Percentiles rank a stretch among this genome's conserved stretches.
phyloP scores from a whole-genome alignment of 1,140 invertebrate genomes.

The Holcopasites calliopsidis region DNA sequence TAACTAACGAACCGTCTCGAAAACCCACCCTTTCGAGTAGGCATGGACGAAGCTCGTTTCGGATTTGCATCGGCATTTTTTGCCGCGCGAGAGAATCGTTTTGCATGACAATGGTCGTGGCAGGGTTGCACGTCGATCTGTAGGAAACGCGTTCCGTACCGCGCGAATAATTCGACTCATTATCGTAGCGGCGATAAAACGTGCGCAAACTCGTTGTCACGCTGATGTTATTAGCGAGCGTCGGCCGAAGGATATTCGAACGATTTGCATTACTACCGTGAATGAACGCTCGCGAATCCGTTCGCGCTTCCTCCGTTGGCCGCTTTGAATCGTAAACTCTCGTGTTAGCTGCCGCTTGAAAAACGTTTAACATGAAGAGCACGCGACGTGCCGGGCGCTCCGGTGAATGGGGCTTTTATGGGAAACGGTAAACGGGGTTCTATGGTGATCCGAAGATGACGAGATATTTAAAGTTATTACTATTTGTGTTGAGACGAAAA shows the following conservation, averaged over 20 bases:
- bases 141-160: slow-evolving; percentile 17
- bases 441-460: not conserved
- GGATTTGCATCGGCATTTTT: slow-evolving; percentile 43
- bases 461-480: no score
- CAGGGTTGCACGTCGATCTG: slow-evolving; percentile 15
- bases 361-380: not conserved
- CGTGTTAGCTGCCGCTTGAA: not conserved
- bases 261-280: slow-evolving; percentile 24
- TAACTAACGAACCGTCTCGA: slow-evolving; percentile 31
- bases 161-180: slow-evolving; percentile 58
- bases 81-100: slow-evolving; percentile 31
- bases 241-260: slow-evolving; percentile 30
- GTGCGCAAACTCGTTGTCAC: slow-evolving; percentile 31
- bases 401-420: not conserved
- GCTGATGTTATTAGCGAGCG: slow-evolving; percentile 44
- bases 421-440: not conserved
- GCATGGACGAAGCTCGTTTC: not conserved
- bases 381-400: not conserved
- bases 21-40: not conserved
- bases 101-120: slow-evolving; percentile 45
- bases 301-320: slow-evolving; percentile 34
- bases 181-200: slow-evolving; percentile 42
- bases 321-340: slow-evolving; percentile 1
- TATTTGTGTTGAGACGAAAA: no score
- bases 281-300: slow-evolving; percentile 42